phyloP scores from a whole-genome alignment of 2,113 vertebrate species.

The Pampusana beccarii region DNA sequence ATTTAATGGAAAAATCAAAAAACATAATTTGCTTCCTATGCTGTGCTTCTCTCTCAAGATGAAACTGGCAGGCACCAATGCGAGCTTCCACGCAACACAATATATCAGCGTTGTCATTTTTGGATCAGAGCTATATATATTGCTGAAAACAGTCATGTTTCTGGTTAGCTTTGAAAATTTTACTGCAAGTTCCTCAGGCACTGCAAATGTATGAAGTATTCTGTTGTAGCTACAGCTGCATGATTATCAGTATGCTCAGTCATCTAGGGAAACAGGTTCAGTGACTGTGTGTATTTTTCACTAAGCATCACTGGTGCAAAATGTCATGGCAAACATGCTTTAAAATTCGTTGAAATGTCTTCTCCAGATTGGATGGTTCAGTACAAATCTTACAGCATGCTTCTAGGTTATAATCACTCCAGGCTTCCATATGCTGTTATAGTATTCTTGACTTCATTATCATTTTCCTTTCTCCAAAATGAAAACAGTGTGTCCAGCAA shows the following conservation, averaged over 20 bases:
- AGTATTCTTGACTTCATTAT: neutral
- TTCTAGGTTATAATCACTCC: neutral
- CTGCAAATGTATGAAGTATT: neutral
- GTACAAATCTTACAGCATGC: neutral
- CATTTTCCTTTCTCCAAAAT: neutral
- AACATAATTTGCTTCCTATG: fast-evolving
- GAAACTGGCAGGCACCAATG: neutral
- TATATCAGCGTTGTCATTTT: fast-evolving
- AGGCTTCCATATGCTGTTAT: neutral
- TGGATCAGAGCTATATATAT: neutral
- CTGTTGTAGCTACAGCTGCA: neutral
- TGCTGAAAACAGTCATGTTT: neutral
- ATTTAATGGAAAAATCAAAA: neutral
- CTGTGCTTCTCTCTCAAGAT: neutral
- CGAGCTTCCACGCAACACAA: neutral
- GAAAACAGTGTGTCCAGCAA: neutral
- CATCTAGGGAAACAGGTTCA: neutral
- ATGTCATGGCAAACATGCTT: neutral
- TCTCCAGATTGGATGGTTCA: neutral
- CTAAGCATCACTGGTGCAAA: neutral
- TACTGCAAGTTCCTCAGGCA: neutral
- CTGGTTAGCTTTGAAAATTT: neutral
- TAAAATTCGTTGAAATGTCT: neutral
- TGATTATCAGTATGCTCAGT: neutral
- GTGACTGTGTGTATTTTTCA: neutral